Evolutionary conservation across 2,888 invertebrate species (phyloP), one percentile per base, ranked within the genome.

Genomic region (Temnothorax unifasciatus): DNA sequence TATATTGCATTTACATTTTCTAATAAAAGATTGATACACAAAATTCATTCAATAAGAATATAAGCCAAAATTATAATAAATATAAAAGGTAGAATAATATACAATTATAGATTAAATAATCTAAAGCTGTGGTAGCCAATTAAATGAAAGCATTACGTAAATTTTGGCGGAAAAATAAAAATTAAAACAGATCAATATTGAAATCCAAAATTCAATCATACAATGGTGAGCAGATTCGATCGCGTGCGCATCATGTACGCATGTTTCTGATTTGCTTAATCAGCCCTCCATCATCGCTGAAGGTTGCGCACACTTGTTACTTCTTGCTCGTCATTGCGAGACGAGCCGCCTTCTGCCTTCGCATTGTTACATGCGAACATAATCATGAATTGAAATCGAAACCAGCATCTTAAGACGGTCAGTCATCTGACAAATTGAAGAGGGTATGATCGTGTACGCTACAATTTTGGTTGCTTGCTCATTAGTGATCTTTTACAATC

Each of bases 271-370:
- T 87, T 84, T 76, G 74, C 63, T 83, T 83, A 64, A 83, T 82
- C 85, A 61, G 21, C 44, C 57, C 77, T 69, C 68, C 47, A 85
- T 86, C 82, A 86, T 85, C 71, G 63, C 47, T 76, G 85, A 87
- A 85, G 86, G 86, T 86, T 89, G 76, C 86, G 64, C 76, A 79
- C 68, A 73, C 79, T 84, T 69, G 71, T 54, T 81, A 63, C 57
- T 64, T 81, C 81, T 61, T 64, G 71, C 81, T 25, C 63, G 81
- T 63, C 81, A 69, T 63, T 68, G 79, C 29, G 41, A 52, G 66
- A 66, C 76, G 50, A 69, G 77, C 54, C 54, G 54, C 69, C 54
- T 77, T 44, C 54, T 69, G 69, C 44, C 71, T 71, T 63, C 44
- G 52, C n/a, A 84, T 69, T 68, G 74, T 75, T 69, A 59, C 41